Conservation (phyloP, 2,888 invertebrate species). For the Luperina testacea region DNA sequence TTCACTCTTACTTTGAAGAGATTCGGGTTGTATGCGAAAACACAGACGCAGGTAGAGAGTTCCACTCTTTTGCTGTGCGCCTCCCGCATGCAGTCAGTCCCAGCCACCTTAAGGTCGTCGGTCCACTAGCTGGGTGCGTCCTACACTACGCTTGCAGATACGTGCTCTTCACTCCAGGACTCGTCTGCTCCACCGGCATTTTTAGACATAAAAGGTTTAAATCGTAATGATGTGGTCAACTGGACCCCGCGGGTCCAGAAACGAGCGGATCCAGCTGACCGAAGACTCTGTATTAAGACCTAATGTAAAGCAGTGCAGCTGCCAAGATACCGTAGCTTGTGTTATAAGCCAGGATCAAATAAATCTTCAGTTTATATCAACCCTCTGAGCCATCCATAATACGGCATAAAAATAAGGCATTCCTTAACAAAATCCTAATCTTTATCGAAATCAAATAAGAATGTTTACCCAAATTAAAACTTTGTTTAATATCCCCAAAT, state of each 20-base stretch:
- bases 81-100: background rate
- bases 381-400: background rate
- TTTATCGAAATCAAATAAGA: slow-evolving; percentile 62
- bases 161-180: background rate
- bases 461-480: slow-evolving; percentile 68
- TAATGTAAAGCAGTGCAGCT: background rate
- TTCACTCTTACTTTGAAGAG: too few relatives aligned
- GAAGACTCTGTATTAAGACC: background rate
- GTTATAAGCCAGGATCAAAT: background rate
- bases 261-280: too few relatives aligned
- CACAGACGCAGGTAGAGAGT: too few relatives aligned
- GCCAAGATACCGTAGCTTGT: too few relatives aligned
- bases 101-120: background rate
- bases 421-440: slow-evolving; percentile 31
- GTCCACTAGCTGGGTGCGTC: background rate
- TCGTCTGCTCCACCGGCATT: background rate
- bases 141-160: background rate
- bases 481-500: slow-evolving; percentile 61
- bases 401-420: background rate
- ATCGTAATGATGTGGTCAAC: background rate
- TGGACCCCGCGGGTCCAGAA: too few relatives aligned
- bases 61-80: too few relatives aligned
- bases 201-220: background rate
- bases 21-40: too few relatives aligned
- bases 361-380: background rate